Percentiles rank a stretch among this genome's conserved stretches.
Conservation (phyloP, 1,140 invertebrate species). For the Cyclargus thomasi region DNA sequence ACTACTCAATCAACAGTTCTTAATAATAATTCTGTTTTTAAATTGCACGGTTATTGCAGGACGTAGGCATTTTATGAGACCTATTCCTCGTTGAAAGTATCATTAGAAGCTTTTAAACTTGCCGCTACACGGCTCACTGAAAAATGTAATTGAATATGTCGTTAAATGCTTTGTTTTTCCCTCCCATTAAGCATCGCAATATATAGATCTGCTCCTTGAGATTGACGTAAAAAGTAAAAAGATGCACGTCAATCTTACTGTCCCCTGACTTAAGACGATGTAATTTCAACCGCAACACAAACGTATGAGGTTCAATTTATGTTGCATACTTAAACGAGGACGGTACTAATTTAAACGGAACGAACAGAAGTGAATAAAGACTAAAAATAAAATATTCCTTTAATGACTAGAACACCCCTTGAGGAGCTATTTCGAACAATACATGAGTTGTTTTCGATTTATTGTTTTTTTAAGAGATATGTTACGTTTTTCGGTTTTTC, state of each 20-base stretch:
- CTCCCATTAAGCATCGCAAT: neutral
- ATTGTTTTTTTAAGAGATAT: conserved; percentile 22
- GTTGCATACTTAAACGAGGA: conserved; percentile 29
- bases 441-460: conserved; percentile 21
- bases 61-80: too few species aligned
- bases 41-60: too few species aligned
- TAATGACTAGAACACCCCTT: conserved; percentile 39
- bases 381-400: conserved; percentile 49
- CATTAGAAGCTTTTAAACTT: too few species aligned
- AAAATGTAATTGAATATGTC: neutral
- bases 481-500: too few species aligned
- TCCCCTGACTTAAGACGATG: neutral
- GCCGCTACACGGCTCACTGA: too few species aligned
- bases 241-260: conserved; percentile 50
- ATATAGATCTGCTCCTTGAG: conserved; percentile 10
- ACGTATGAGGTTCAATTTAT: neutral
- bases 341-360: conserved; percentile 55
- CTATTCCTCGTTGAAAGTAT: too few species aligned
- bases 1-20: too few species aligned
- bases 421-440: conserved; percentile 48
- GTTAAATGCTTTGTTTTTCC: neutral
- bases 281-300: neutral
- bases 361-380: conserved; percentile 47
- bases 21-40: too few species aligned
- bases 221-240: conserved; percentile 45